Evolutionary conservation across 1,140 invertebrate genomes (phyloP).

Genomic region (Tyrophagus putrescentiae): DNA sequence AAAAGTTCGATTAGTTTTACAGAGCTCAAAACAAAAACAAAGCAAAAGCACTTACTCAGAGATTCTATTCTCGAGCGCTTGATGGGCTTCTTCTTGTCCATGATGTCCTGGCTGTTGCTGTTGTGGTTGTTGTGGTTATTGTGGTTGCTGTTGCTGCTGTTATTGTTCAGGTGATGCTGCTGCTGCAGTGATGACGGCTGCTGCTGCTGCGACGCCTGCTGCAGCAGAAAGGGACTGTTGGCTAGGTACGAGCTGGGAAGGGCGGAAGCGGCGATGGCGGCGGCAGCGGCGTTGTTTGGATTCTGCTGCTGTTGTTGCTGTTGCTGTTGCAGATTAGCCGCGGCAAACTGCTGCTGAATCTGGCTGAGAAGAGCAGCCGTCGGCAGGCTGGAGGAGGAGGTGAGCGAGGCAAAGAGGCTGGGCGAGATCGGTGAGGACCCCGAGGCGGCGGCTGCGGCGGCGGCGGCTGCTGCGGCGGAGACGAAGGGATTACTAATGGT

Average conservation of each 20-base stretch:
- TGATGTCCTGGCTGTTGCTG: constrained; percentile 19
- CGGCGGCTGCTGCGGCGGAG: neutral
- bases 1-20: neutral
- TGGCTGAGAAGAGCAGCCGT: neutral
- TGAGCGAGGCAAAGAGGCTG: neutral
- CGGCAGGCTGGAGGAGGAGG: neutral
- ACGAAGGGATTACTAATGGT: too few relatives aligned
- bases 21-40: neutral
- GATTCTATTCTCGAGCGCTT: constrained; percentile 29
- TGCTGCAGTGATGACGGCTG: neutral
- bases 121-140: too few relatives aligned
- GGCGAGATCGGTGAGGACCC: neutral
- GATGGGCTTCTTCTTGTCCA: constrained; percentile 35
- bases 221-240: too few relatives aligned
- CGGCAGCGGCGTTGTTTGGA: too few relatives aligned
- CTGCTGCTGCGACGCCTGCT: too few relatives aligned
- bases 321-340: too few relatives aligned
- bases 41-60: neutral
- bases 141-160: too few relatives aligned
- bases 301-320: too few relatives aligned
- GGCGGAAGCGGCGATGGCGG: neutral
- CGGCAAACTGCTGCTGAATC: neutral
- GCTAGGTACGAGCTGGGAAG: neutral
- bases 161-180: too few relatives aligned
- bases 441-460: neutral